These are phyloP conservation scores for Marmota monax DNA, from an alignment of 2,113 vertebrate species.

Conservation along the genomic window DNA sequence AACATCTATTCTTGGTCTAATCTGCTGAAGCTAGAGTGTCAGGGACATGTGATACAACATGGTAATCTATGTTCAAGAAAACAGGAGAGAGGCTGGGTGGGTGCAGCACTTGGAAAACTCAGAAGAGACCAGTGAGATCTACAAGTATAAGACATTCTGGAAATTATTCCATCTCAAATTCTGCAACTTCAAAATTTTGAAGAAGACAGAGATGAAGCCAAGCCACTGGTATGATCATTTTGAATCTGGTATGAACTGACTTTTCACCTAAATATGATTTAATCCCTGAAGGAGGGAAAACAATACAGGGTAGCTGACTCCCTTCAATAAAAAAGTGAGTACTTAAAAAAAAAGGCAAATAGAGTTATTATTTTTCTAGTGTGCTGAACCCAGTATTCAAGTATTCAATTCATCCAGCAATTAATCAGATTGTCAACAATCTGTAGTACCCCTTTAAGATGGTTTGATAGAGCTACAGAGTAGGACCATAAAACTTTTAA, in stretches of 20 bases:
- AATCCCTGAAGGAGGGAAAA: background rate
- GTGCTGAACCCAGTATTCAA: background rate
- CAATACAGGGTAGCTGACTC: background rate
- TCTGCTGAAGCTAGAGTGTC: background rate
- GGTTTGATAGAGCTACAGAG: background rate
- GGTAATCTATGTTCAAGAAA: background rate
- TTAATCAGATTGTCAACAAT: constrained; percentile 6
- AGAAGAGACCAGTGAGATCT: background rate
- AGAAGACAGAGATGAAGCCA: background rate
- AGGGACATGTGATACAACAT: background rate
- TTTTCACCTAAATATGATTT: constrained; percentile 21
- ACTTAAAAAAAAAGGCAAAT: background rate
- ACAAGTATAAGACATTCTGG: background rate
- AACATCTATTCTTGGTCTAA: background rate
- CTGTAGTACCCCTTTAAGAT: background rate
- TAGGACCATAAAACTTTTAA: background rate
- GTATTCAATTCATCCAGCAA: background rate
- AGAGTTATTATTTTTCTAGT: background rate
- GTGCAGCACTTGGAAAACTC: background rate
- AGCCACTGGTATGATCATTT: background rate
- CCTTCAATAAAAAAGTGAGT: background rate
- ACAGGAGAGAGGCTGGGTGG: background rate
- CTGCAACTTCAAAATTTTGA: background rate
- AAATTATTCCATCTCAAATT: background rate
- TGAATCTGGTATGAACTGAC: background rate